Base-by-base conservation (phyloP, 2,113 vertebrate genomes). In the Myocastor coypus region DNA sequence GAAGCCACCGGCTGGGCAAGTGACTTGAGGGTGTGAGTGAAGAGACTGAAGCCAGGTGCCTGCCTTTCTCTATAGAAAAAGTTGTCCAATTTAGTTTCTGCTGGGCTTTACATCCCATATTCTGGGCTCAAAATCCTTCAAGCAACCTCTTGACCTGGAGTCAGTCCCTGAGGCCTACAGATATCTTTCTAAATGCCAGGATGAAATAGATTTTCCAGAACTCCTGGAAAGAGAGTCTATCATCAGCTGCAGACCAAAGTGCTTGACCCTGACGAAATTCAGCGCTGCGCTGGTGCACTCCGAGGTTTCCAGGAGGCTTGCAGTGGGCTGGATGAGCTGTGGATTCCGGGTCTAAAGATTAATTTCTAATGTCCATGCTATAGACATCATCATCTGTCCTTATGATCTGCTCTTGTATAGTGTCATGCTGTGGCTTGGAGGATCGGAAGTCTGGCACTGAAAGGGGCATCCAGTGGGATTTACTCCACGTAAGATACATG, bases 141-240 rank as follows among this genome's bases (percentile, higher is more conserved):
- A 73, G 61, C 55, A 75, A 78, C 84, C 77, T 83, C 81, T 88
- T 95, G 94, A 84, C 42, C 77, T 77, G 59, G 80, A 82, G 34
- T 42, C 64, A 85, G 92, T 64, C 52, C 64, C 66, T 28, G 42
- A 85, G 92, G 46, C 20, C 71, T 92, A 4, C 63, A 64, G 85
- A 71, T 61, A 66, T 32, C 81, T 92, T 87, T 97, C 81, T 96
- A 95, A 96, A 94, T 92, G 91, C 92, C 77, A 92, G 75, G 85
- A 85, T 93, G 75, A 95, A 93, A 87, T 89, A 63, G 50, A 34
- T 93, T 97, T 94, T 57, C 92, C 84, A 93, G 81, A 69, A 42
- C 30, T 37, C 63, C 90, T 87, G 81, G 57, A 86, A 91, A 52
- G 87, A 73, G 52, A 90, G 64, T 80, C 77, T n/a, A n/a, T 66